Evolutionary conservation across 2,888 invertebrate species (phyloP).

Genomic region (Agrilus mali): DNA sequence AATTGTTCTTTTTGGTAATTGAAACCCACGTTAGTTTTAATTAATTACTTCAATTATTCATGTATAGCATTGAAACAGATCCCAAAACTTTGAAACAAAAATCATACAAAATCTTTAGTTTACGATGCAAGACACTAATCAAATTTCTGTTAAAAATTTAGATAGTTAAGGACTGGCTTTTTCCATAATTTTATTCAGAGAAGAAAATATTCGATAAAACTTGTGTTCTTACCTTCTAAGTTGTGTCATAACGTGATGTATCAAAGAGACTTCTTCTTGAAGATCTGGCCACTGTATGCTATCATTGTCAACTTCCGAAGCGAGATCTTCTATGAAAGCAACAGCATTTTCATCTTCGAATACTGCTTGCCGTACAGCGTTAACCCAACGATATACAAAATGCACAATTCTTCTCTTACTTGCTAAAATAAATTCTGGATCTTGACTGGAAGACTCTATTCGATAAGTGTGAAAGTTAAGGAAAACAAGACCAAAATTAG

Average conservation of each 20-base stretch:
- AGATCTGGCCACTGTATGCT: constrained; percentile 41
- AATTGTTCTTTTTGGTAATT: too few relatives aligned
- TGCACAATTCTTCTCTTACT: constrained; percentile 65
- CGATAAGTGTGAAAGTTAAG: constrained; percentile 43
- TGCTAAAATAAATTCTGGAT: constrained; percentile 51
- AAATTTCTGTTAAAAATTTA: too few relatives aligned
- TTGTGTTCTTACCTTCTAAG: constrained; percentile 37
- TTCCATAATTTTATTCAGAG: too few relatives aligned
- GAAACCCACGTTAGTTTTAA: too few relatives aligned
- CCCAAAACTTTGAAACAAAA: too few relatives aligned
- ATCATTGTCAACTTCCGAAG: constrained; percentile 56
- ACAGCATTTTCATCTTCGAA: constrained; percentile 59
- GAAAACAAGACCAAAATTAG: constrained; percentile 19
- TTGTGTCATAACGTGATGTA: constrained; percentile 54
- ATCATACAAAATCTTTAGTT: too few relatives aligned
- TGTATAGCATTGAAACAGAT: too few relatives aligned
- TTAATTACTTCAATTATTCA: too few relatives aligned
- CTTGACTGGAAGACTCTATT: constrained; percentile 44
- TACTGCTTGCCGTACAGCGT: constrained; percentile 58
- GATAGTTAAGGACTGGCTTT: too few relatives aligned
- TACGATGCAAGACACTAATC: too few relatives aligned
- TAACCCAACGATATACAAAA: constrained; percentile 66
- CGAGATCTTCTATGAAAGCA: constrained; percentile 64
- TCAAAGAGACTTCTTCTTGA: constrained; percentile 54
- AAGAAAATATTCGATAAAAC: too few relatives aligned